Evolutionary conservation across 2,797 vertebrate species (phyloP).

Genomic region (Cygnus olor): DNA sequence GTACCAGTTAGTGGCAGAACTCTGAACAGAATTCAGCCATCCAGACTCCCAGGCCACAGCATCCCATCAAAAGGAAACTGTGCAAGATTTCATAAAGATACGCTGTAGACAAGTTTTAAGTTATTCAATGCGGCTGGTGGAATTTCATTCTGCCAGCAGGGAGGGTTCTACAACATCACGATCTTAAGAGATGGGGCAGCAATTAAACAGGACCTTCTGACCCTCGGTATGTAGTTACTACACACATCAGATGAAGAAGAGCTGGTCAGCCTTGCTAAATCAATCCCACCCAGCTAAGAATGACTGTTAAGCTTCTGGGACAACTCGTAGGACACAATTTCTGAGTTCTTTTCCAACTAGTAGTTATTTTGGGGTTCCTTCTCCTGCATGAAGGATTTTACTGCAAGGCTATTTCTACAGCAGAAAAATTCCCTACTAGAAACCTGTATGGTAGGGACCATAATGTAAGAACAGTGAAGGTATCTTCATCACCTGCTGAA

Average conservation of each 20-base stretch:
- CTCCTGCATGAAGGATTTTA: background rate
- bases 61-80: background rate
- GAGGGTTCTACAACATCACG: background rate
- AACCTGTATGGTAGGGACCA: background rate
- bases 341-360: background rate
- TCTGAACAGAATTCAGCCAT: background rate
- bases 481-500: background rate
- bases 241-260: background rate
- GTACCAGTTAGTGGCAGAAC: background rate
- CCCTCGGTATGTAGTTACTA: background rate
- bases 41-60: background rate
- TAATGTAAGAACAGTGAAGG: background rate
- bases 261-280: background rate
- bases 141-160: background rate
- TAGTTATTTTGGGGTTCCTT: background rate
- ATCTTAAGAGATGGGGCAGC: background rate
- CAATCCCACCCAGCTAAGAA: background rate
- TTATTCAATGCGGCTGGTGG: background rate
- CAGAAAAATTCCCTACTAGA: background rate
- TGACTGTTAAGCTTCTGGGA: background rate
- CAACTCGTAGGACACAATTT: background rate
- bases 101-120: background rate
- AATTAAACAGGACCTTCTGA: background rate
- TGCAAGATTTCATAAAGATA: background rate
- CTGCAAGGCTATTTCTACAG: background rate